phyloP scores from a whole-genome alignment of 2,113 vertebrate species.

The Delphinapterus leucas region DNA sequence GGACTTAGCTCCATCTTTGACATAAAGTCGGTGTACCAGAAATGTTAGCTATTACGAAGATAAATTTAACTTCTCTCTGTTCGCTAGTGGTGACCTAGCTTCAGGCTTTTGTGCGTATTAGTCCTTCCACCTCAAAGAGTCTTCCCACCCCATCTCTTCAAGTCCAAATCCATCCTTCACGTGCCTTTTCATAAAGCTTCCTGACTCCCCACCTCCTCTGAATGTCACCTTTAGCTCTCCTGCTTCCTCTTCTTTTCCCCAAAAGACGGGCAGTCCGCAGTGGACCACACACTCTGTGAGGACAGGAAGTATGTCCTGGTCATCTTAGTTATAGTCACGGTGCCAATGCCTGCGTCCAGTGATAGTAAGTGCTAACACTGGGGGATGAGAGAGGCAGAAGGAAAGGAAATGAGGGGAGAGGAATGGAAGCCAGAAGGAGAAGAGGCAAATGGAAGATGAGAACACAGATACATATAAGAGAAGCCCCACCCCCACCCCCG shows the following conservation, averaged over 20 bases:
- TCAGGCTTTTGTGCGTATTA: neutral
- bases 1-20: neutral
- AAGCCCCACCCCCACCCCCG: neutral
- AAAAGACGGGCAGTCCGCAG: neutral
- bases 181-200: neutral
- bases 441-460: neutral
- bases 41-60: neutral
- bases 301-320: neutral
- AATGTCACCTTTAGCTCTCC: neutral
- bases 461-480: too few species aligned
- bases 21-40: neutral
- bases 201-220: too few species aligned
- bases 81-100: too few species aligned
- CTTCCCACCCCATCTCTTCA: neutral
- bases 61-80: neutral
- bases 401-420: too few species aligned
- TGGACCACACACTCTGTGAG: rapidly evolving
- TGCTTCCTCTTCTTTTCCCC: too few species aligned
- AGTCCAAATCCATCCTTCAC: neutral
- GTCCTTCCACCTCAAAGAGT: neutral
- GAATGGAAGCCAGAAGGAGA: neutral
- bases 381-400: neutral
- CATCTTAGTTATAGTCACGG: neutral
- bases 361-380: neutral
- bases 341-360: rapidly evolving